Percentiles rank a stretch among this genome's conserved stretches.
phyloP scores from a whole-genome alignment of 2,797 vertebrate species.

The Meriones psammophilus region DNA sequence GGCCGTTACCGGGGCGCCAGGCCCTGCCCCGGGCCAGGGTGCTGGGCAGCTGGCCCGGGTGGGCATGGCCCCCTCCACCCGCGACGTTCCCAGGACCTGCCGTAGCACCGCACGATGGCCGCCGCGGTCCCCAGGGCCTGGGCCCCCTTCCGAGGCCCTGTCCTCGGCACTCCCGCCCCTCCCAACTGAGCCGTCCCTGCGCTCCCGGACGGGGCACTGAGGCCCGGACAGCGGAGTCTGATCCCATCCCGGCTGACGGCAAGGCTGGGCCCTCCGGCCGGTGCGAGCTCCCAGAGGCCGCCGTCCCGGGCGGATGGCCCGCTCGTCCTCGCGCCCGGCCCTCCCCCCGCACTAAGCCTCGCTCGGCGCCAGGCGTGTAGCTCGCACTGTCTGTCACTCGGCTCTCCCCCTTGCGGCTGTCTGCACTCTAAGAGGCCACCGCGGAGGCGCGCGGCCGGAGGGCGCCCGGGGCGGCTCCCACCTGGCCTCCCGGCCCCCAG shows the following conservation, averaged over 20 bases:
- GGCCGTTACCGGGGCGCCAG: constrained; percentile 64
- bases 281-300: rapidly evolving
- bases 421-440: neutral
- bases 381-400: neutral
- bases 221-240: neutral
- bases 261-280: neutral
- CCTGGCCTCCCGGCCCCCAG: constrained; percentile 34
- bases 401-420: neutral
- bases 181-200: neutral
- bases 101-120: neutral
- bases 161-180: neutral
- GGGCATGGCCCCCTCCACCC: neutral
- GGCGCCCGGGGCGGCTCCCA: neutral
- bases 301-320: no score
- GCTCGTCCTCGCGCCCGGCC: no score
- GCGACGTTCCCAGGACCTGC: neutral
- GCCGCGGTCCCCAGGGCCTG: neutral
- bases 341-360: neutral
- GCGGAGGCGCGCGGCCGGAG: neutral
- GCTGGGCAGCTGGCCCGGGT: neutral
- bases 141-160: neutral
- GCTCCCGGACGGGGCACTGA: neutral
- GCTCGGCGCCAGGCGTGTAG: neutral
- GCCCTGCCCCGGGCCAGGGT: constrained; percentile 21
- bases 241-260: neutral